Base-by-base conservation (phyloP, 2,113 vertebrate species). In the Calypte anna region DNA sequence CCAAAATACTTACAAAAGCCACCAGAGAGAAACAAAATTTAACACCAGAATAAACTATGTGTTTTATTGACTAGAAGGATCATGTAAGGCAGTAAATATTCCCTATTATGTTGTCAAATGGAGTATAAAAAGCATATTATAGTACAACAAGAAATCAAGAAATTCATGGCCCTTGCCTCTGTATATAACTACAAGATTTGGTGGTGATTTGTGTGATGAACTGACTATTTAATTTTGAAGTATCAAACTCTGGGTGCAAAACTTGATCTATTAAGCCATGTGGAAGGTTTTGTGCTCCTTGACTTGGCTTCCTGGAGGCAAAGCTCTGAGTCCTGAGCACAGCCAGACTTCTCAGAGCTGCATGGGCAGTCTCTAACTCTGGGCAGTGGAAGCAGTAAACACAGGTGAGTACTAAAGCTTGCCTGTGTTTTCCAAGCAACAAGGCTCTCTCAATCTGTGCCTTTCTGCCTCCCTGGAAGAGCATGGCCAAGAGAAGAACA, bases 21-120 rank as follows among this genome's bases (percentile, higher is more conserved):
- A 67, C 24, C 57, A 82, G 75, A 55, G 31, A 92, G 62, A 96
- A 92, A 54, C 7, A 3, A 93, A 92, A 94, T 70, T 81, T 92
- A 84, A 44, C 7, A 75, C 1, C 2, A 63, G 64, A 94, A 88
- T 57, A 80, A 53, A 67, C 22, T 51, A 2, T 82, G 4, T 93
- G 70, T 79, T 92, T 75, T 81, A 76, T 53, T 91, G 81, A 90
- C 31, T 92, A 86, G 88, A 96, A 96, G 72, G 70, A 86, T 7
- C 20, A n/a, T 6, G 1, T 28, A 63, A 85, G 38, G 22, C 19
- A 58, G 38, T 7, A 67, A 82, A 61, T 50, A 18, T 50, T 82
- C 15, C 27, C 24, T 58, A 22, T 73, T 67, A 40, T 16, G 12
- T 54, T 84, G 68, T 58, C 76, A 50, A 13, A 12, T 69, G 21